Base-by-base conservation (phyloP, 1,140 invertebrate species). In the Diachasma alloeum region DNA sequence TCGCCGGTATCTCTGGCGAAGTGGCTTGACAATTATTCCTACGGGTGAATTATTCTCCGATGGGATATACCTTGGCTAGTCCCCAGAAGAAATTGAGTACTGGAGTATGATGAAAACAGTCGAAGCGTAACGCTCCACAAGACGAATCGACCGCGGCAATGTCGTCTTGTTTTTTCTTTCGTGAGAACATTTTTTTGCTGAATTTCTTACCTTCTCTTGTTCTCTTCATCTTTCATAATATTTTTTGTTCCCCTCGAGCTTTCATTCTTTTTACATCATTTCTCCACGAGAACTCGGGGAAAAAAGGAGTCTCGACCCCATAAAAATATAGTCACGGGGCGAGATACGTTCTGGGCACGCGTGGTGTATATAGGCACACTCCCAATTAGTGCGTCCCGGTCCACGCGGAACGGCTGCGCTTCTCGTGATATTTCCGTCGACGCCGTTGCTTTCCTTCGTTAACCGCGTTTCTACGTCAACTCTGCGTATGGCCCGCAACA, bases 391-490 rank as follows among this genome's bases (percentile, higher is more conserved):
- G 88, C 78, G 81, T 81, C 83, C 77, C 80, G 78, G 82, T 79
- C 82, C 76, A 73, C 71, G 63, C 39, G 56, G 70, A 77, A 72
- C 42, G 70, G 69, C 48, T 70, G 70, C 26, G 53, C 48, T 59
- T 24, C 63, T 72, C 59, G 79, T 84, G 87, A 89, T 89, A 89
- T 88, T 89, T 88, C 87, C 87, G 88, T 89, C 88, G 87, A 87
- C 87, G 83, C 84, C 75, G 83, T 78, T 79, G 82, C 83, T 75
- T 75, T 82, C 79, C 81, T 86, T 68, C 66, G 31, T 68, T 68
- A 68, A 68, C 84, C 84, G 63, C 69, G 74, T 75, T 59, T 72
- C 42, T 53, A 77, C 63, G 66, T 70, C 59, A 31, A 39, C 75
- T 24, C 39, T 56, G 36, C 22, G 44, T 48, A 70, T 70, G 68